Conservation (phyloP, 2,113 vertebrate species). For the Aplodontia rufa region DNA sequence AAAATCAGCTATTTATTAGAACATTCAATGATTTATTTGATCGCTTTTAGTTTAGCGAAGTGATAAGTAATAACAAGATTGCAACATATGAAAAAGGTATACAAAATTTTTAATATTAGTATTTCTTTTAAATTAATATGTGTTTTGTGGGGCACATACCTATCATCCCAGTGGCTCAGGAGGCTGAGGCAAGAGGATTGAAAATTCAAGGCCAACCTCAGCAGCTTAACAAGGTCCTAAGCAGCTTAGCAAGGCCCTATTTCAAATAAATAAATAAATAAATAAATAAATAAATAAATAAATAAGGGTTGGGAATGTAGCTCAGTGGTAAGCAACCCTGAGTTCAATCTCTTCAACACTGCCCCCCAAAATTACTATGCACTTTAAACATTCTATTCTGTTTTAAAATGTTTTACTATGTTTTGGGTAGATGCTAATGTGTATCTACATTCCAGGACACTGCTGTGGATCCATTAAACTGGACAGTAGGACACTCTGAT, state of each 20-base stretch:
- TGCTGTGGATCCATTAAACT: not conserved
- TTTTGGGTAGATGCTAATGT: not conserved
- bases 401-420: not conserved
- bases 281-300: no score
- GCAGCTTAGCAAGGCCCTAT: no score
- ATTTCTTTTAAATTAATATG: not conserved
- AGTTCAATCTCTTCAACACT: no score
- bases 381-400: not conserved
- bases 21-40: not conserved
- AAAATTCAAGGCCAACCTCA: no score
- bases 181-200: no score
- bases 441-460: not conserved
- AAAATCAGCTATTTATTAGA: not conserved
- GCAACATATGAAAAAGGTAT: not conserved
- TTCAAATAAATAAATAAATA: no score
- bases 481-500: not conserved
- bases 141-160: no score
- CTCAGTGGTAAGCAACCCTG: no score
- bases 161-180: no score
- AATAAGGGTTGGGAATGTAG: no score
- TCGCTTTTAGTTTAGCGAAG: not conserved
- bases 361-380: not conserved
- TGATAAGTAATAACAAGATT: not conserved
- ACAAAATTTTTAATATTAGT: not conserved
- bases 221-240: no score